A percentile compares a stretch with the other conserved stretches of the same genome.
Evolutionary conservation across 2,113 vertebrate genomes (phyloP).

Genomic region (Indicator indicator): DNA sequence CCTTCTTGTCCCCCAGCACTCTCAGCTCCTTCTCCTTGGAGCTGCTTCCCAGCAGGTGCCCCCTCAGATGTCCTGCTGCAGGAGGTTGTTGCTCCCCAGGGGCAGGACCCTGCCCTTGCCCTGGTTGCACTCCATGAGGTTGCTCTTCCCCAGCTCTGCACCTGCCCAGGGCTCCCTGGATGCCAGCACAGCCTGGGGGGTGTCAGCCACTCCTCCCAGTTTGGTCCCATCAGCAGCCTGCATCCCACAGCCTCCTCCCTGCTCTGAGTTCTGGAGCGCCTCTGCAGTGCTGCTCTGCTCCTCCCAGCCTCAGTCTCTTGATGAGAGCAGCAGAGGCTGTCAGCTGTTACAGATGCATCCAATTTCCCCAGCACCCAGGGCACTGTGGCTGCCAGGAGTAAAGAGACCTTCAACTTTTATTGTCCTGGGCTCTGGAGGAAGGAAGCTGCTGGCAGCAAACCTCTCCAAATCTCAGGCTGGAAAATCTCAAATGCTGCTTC

Average conservation of each 20-base stretch:
- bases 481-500: not conserved
- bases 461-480: not conserved
- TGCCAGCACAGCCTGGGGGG: no score
- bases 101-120: no score
- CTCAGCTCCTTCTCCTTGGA: no score
- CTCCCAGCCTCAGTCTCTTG: not conserved
- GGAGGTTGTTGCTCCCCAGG: no score
- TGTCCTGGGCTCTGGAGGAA: not conserved
- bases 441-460: not conserved
- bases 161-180: no score
- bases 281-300: not conserved
- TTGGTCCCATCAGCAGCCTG: not conserved
- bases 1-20: no score
- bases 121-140: no score
- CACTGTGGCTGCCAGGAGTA: not conserved
- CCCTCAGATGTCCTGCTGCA: no score
- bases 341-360: conserved; percentile 50
- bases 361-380: conserved; percentile 5
- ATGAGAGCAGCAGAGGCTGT: conserved; percentile 24
- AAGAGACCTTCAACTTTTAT: not conserved
- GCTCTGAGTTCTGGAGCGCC: not conserved
- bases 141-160: no score
- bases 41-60: no score
- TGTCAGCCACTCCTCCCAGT: no score
- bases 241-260: not conserved